Conservation (phyloP, 2,888 invertebrate species). For the Drosophila recens region DNA sequence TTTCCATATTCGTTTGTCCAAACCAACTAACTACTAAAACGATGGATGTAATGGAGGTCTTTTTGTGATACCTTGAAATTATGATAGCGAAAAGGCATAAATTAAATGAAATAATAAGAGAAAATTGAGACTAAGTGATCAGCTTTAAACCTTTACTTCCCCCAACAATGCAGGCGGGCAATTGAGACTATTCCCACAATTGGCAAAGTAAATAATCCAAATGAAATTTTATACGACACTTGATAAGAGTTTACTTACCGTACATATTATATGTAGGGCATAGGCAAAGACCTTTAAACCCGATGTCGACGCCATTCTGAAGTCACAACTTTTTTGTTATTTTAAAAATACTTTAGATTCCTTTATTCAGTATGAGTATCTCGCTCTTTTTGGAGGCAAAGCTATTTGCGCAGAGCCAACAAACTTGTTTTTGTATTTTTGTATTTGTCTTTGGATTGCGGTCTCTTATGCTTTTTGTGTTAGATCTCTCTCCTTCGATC, state of each 20-base stretch:
- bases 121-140: conserved; percentile 27
- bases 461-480: background rate
- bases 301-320: conserved; percentile 75
- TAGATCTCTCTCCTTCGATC: conserved; percentile 6
- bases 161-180: conserved; percentile 11
- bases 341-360: conserved; percentile 21
- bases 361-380: conserved; percentile 1
- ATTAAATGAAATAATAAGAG: conserved; percentile 1
- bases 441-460: background rate
- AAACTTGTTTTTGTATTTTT: conserved; percentile 44
- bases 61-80: background rate
- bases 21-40: background rate
- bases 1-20: background rate
- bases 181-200: conserved; percentile 42
- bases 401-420: background rate
- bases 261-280: conserved; percentile 72
- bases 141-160: conserved; percentile 16
- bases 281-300: conserved; percentile 70
- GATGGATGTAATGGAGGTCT: background rate
- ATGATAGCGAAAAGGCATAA: background rate
- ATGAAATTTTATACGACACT: conserved; percentile 19
- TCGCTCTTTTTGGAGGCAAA: background rate
- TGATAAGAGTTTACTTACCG: conserved; percentile 67
- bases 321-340: conserved; percentile 1
- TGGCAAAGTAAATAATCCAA: conserved; percentile 21